Conservation (phyloP, 2,113 vertebrate species). For the Petroica traversi region DNA sequence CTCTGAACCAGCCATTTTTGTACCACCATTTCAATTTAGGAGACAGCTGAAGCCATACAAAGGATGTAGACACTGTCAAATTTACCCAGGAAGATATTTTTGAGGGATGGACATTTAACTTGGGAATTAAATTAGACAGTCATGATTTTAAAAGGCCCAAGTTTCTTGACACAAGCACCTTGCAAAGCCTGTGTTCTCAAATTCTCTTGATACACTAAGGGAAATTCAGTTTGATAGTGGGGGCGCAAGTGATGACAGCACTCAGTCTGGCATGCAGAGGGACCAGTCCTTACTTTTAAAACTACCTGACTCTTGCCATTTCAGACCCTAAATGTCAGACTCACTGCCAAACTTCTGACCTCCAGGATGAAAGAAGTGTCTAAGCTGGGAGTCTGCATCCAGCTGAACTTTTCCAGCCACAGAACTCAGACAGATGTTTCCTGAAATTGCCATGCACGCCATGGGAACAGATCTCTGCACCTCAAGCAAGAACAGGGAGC, state of each 20-base stretch:
- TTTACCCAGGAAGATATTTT: background rate
- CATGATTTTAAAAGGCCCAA: background rate
- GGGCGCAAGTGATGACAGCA: background rate
- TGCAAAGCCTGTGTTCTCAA: background rate
- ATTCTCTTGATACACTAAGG: background rate
- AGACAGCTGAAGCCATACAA: background rate
- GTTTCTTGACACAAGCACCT: background rate
- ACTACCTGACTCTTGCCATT: background rate
- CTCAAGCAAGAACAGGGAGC: background rate
- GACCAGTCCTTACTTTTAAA: background rate
- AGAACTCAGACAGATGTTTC: background rate
- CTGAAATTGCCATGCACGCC: fast-evolving
- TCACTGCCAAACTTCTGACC: background rate
- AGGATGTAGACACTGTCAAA: background rate
- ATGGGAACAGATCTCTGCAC: background rate
- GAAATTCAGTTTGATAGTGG: background rate
- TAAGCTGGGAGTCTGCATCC: background rate
- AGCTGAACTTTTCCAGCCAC: background rate
- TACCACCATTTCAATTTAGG: background rate
- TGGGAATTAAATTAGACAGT: background rate
- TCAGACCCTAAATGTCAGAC: background rate
- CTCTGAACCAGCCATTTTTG: background rate
- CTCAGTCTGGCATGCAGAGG: background rate
- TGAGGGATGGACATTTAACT: background rate
- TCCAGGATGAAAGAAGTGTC: background rate